Evolutionary conservation across 1,140 invertebrate species (phyloP), one percentile per base, ranked within the genome.

Genomic region (Euborellia annulipes): DNA sequence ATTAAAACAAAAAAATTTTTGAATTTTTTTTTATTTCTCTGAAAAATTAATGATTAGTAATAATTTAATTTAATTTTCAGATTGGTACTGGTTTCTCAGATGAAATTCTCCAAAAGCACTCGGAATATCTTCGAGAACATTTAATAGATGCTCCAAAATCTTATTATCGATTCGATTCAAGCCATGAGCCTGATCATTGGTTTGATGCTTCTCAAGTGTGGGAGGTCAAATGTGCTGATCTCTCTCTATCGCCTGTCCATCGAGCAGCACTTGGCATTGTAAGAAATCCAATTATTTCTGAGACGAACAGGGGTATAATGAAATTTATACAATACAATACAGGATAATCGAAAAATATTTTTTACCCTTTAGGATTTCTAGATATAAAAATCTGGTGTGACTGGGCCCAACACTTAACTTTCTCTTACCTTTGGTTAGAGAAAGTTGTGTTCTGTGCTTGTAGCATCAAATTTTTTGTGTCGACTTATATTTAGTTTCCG

Each of bases 181-280:
- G 69, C 21, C 68, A 83, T 43, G 73, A 79, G 53, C 90, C 95
- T 8, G 94, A 98, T 68, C 85, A 83, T 58, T 98, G 95, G 94
- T 93, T 98, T 64, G 85, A 90, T 52, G 70, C 89, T 3, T 75
- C 79, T 4, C 78, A 87, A 63, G 88, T 99, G 11, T 98, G 94
- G 93, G 96, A 99, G 71, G 77, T 98, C 7, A 97, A 97, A 66
- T 96, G 91, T 64, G 96, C 95, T 0, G 96, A 99, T 73, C 72
- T 99, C 18, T 97, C 92, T 6, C 72, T 98, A 19, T 98, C 94
- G 11, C 93, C 96, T 13, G 79, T 90, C 34, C 92, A 99, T 61
- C 75, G 70, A 58, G 95, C 95, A 44, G 94, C 82, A 3, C 62
- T 76, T 30, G 94, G 93, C 50, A 76, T 93, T 58, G 84, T 82